Evolutionary conservation across 2,888 invertebrate species (phyloP), one percentile per base, ranked within the genome.

Genomic region (Cepaea hortensis): DNA sequence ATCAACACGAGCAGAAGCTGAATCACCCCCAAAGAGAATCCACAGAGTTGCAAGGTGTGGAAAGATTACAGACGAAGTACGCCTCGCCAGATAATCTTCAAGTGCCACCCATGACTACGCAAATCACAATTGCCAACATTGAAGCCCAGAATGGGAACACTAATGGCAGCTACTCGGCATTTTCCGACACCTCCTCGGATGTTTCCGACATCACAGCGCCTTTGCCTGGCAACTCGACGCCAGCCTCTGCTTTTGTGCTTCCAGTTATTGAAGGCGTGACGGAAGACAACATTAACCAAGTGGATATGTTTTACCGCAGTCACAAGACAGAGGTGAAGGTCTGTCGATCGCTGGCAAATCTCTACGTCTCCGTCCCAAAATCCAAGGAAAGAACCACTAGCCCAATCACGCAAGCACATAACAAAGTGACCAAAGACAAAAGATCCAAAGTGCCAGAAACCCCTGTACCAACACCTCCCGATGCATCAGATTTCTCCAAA

Each of bases 291-390:
- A 87, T 94, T 13, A 80, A 92, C 23, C 94, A 94, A 88, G 93
- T 94, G 81, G 94, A 94, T 79, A 93, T 93, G 88, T 94, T 94
- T 87, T 94, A 93, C 89, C 96, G 96, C 88, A 97, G 97, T 84
- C 95, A 97, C 88, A 97, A 97, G 93, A 97, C 97, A 0, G 96
- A 96, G 94, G 96, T 97, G 72, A 96, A 95, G 93, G 97, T 97
- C 5, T 96, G 97, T 93, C 96, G 96, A 89, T 96, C 97, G 13
- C 93, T 97, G 92, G 97, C 97, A 35, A 94, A 95, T 89, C 90
- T 95, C 84, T 95, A 95, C 91, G 92, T 94, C 65, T 93, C 94
- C n/a, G 90, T 91, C 20, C 90, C 91, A 23, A 93, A 92, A 87
- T 82, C 90, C 50, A 65, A 65, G 7, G 68, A 9, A 20, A 50